phyloP scores from a whole-genome alignment of 2,797 vertebrate genomes.

The Monodelphis domestica region DNA sequence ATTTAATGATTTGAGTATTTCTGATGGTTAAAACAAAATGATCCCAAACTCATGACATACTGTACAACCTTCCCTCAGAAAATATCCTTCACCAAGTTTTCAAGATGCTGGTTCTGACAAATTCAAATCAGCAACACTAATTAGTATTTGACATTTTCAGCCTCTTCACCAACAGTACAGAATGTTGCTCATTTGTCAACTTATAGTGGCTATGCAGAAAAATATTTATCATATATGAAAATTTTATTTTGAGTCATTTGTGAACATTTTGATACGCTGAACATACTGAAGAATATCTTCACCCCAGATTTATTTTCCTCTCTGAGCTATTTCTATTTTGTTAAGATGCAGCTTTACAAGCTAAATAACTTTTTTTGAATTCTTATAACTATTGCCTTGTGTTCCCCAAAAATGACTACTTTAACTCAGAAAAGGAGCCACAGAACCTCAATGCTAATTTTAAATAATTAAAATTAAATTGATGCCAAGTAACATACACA shows the following conservation, averaged over 20 bases:
- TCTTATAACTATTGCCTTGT: conserved; percentile 16
- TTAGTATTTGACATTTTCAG: conserved; percentile 77
- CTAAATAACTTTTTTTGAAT: conserved; percentile 55
- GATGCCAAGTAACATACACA: conserved; percentile 28
- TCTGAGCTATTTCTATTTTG: conserved; percentile 58
- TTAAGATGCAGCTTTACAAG: conserved; percentile 56
- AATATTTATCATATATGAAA: conserved; percentile 76
- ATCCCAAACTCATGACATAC: conserved; percentile 3
- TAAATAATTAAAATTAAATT: conserved; percentile 40
- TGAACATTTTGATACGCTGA: conserved; percentile 71
- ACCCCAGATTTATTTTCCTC: conserved; percentile 37
- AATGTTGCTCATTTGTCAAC: conserved; percentile 77
- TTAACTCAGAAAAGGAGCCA: conserved; percentile 30
- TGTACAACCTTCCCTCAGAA: conserved; percentile 56
- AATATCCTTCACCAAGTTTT: conserved; percentile 66
- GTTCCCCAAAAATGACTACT: conserved; percentile 46
- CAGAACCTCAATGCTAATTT: conserved; percentile 32
- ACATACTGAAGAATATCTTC: conserved; percentile 66
- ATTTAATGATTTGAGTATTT: neutral
- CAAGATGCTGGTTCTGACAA: conserved; percentile 77
- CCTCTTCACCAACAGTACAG: conserved; percentile 74
- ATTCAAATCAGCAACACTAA: conserved; percentile 76
- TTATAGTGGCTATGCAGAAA: conserved; percentile 76
- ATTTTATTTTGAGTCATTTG: conserved; percentile 68
- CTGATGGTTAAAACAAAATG: conserved; percentile 50